Evolutionary conservation across 2,797 vertebrate species (phyloP).

Genomic region (Chloroceryle amazona): DNA sequence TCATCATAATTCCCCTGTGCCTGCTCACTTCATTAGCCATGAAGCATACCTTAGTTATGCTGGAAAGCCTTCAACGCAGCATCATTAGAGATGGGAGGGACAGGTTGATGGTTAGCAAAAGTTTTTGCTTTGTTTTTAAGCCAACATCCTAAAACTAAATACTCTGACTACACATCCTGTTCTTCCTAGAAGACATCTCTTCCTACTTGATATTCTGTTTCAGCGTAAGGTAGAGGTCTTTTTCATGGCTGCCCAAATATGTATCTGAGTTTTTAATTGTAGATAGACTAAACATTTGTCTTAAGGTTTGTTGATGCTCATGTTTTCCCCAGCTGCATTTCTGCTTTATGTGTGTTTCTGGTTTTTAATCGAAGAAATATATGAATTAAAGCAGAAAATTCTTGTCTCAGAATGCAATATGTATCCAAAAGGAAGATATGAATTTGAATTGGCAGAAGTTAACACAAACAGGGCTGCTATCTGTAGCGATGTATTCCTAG

Average conservation of each 20-base stretch:
- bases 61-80: background rate
- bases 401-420: background rate
- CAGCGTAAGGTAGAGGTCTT: background rate
- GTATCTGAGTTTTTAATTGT: background rate
- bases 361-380: background rate
- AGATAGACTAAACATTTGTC: background rate
- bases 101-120: background rate
- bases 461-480: background rate
- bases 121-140: background rate
- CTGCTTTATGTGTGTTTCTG: background rate
- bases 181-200: background rate
- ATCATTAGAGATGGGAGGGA: background rate
- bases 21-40: background rate
- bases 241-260: background rate
- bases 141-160: background rate
- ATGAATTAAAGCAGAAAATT: background rate
- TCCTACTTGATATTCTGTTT: background rate
- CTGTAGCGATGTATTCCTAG: background rate
- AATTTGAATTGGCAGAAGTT: background rate
- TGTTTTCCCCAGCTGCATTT: background rate
- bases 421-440: background rate
- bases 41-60: background rate
- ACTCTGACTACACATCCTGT: background rate
- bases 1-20: background rate
- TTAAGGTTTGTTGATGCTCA: background rate